phyloP scores from a whole-genome alignment of 1,140 invertebrate species.

The Spodoptera litura region DNA sequence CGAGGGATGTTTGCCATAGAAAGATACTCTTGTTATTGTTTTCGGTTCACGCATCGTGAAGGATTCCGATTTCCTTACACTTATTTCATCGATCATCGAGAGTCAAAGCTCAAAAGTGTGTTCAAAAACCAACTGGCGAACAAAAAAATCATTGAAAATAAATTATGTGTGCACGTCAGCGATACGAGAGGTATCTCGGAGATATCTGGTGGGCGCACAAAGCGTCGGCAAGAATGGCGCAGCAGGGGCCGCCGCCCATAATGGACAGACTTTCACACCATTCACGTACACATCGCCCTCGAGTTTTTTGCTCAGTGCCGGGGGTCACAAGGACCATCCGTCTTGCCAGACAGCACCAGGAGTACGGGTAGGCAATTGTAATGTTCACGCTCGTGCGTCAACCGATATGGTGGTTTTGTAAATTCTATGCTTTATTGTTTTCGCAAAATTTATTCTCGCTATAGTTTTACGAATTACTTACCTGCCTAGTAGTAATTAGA shows the following conservation, averaged over 20 bases:
- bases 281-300: conserved; percentile 65
- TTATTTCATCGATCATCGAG: conserved; percentile 62
- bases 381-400: not conserved
- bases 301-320: conserved; percentile 67
- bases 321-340: conserved; percentile 70
- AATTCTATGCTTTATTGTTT: no score
- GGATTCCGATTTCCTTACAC: conserved; percentile 50
- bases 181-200: conserved; percentile 53
- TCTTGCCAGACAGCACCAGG: conserved; percentile 61
- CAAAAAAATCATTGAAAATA: conserved; percentile 76
- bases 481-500: no score
- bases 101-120: conserved; percentile 53
- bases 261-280: conserved; percentile 76
- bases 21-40: conserved; percentile 58
- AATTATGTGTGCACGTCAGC: conserved; percentile 76
- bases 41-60: conserved; percentile 49
- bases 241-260: conserved; percentile 70
- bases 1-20: not conserved
- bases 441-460: no score
- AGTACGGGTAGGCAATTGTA: conserved; percentile 40
- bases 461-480: no score
- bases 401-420: not conserved
- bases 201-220: conserved; percentile 65
- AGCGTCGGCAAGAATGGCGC: conserved; percentile 68
- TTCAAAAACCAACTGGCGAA: conserved; percentile 66